These are phyloP conservation scores for Asteroscopus sphinx DNA, from an alignment of 2,888 invertebrate genomes.

Conservation along the genomic window DNA sequence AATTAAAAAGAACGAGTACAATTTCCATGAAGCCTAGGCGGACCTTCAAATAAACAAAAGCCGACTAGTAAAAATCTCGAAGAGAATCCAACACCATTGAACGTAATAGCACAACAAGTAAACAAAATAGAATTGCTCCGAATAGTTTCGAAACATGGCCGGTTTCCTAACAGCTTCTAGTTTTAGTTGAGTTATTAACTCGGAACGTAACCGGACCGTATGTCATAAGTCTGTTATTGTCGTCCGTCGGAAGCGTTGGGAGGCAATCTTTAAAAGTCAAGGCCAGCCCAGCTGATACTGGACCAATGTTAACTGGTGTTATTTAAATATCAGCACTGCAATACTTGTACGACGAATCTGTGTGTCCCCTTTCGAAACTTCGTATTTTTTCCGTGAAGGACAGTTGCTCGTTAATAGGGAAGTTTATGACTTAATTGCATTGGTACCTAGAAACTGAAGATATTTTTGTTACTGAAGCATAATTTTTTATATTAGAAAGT, in stretches of 20 bases:
- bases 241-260: constrained; percentile 84
- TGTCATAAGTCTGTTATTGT: constrained; percentile 71
- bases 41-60: too few species aligned
- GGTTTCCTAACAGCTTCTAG: constrained; percentile 54
- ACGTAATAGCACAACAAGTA: constrained; percentile 37
- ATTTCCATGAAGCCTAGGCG: too few species aligned
- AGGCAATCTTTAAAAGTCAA: constrained; percentile 85
- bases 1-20: too few species aligned
- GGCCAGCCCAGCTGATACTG: constrained; percentile 78
- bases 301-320: constrained; percentile 89
- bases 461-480: too few species aligned
- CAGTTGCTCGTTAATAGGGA: constrained; percentile 56
- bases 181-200: constrained; percentile 36
- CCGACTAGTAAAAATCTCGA: too few species aligned
- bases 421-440: constrained; percentile 33
- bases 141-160: constrained; percentile 57
- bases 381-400: constrained; percentile 78
- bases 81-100: neutral
- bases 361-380: constrained; percentile 84
- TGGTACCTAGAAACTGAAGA: too few species aligned
- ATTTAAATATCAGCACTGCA: constrained; percentile 85
- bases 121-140: constrained; percentile 43
- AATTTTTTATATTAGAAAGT: too few species aligned
- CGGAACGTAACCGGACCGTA: constrained; percentile 40
- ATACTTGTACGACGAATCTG: constrained; percentile 70